These are phyloP conservation scores for Cynoglossus semilaevis DNA, from an alignment of 2,113 vertebrate species.

Conservation along the genomic window DNA sequence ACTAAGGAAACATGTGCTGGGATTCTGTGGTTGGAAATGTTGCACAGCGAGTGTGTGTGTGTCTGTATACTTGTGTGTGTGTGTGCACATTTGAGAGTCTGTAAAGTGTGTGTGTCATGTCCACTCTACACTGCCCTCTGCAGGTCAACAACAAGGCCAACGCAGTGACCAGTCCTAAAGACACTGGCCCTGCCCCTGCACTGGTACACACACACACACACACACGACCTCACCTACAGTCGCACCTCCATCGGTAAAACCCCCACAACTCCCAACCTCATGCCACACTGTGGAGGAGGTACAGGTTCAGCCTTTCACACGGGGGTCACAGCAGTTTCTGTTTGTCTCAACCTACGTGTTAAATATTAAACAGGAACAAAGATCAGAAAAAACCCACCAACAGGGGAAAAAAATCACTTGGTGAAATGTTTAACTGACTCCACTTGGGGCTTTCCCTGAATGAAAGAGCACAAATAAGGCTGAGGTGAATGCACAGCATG, in stretches of 20 bases:
- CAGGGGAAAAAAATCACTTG: background rate
- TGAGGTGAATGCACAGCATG: slow-evolving; percentile 34
- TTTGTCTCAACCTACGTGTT: slow-evolving; percentile 7
- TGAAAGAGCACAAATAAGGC: slow-evolving; percentile 33
- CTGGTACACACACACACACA: slow-evolving; percentile 89
- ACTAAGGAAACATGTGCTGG: slow-evolving; percentile 4
- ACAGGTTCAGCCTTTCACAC: slow-evolving; percentile 51
- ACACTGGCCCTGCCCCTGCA: slow-evolving; percentile 91
- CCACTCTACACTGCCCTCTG: slow-evolving; percentile 74
- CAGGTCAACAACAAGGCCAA: slow-evolving; percentile 99
- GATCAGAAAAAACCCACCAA: background rate
- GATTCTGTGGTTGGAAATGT: slow-evolving; percentile 19
- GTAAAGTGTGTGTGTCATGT: slow-evolving; percentile 61
- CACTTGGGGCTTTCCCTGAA: slow-evolving; percentile 52
- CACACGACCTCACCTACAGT: slow-evolving; percentile 49
- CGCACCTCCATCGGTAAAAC: slow-evolving; percentile 41
- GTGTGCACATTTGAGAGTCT: slow-evolving; percentile 3
- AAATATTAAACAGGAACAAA: background rate
- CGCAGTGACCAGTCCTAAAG: slow-evolving; percentile 99
- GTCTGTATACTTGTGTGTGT: background rate
- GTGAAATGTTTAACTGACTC: slow-evolving; percentile 10
- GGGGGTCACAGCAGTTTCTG: slow-evolving; percentile 12
- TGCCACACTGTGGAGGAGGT: slow-evolving; percentile 42
- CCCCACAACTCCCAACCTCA: slow-evolving; percentile 23
- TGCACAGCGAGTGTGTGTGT: background rate